These are phyloP conservation scores for Hecatera dysodea DNA, from an alignment of 2,888 invertebrate species.

Conservation along the genomic window DNA sequence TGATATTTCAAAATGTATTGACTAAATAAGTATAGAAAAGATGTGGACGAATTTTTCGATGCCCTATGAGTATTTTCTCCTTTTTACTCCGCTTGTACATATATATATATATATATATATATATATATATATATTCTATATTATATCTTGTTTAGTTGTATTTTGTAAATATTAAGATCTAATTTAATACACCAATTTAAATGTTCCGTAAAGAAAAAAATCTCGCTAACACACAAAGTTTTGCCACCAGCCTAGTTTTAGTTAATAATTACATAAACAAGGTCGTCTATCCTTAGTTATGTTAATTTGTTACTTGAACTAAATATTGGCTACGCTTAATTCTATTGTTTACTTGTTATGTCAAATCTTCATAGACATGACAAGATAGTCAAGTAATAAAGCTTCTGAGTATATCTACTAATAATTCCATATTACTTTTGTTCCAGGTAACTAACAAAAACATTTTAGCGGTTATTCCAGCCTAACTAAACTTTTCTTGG, in stretches of 20 bases:
- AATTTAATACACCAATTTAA: no score
- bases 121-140: no score
- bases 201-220: no score
- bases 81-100: no score
- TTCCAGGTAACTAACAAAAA: slow-evolving; percentile 55
- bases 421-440: slow-evolving; percentile 1
- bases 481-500: slow-evolving; percentile 2
- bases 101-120: no score
- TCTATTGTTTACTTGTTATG: neutral
- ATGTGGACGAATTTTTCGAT: no score
- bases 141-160: no score
- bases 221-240: neutral
- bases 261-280: slow-evolving; percentile 7
- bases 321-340: neutral
- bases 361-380: neutral
- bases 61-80: no score
- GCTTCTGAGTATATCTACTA: neutral
- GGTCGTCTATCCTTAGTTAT: slow-evolving; percentile 3
- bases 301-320: slow-evolving; percentile 34
- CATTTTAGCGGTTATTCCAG: neutral
- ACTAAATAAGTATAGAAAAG: no score
- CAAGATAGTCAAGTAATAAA: neutral
- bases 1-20: no score
- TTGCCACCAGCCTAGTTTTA: neutral
- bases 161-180: no score